Conservation (phyloP, 2,888 invertebrate genomes). For the Hydrotaea diabolus region DNA sequence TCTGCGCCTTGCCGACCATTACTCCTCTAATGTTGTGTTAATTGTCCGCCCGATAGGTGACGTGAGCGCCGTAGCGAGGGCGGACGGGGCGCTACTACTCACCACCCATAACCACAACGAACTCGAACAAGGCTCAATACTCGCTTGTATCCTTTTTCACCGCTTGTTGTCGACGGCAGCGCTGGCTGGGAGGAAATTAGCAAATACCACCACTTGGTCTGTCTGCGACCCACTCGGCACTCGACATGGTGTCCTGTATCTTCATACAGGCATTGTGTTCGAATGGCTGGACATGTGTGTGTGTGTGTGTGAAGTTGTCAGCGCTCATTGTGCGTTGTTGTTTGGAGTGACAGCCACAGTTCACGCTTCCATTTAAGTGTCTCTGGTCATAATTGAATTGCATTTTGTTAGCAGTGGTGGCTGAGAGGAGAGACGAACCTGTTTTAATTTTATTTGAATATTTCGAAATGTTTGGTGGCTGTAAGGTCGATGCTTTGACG, state of each 20-base stretch:
- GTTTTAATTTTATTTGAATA: conserved; percentile 11
- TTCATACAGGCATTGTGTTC: not conserved
- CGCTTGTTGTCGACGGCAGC: not conserved
- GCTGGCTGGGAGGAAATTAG: not conserved
- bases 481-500: not conserved
- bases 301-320: not conserved
- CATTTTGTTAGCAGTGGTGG: not conserved
- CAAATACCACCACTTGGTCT: not conserved
- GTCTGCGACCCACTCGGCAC: not conserved
- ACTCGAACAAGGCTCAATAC: not conserved
- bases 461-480: not conserved
- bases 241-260: not conserved
- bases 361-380: conserved; percentile 48
- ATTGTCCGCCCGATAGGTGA: conserved; percentile 12
- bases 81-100: not conserved
- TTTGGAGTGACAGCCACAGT: conserved; percentile 10
- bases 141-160: not conserved
- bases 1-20: not conserved
- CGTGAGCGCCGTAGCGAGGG: not conserved
- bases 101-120: conserved; percentile 27
- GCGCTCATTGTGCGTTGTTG: not conserved
- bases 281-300: too few species aligned
- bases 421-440: not conserved
- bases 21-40: conserved; percentile 31
- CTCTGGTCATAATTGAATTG: conserved; percentile 49